Percentiles rank a stretch among this genome's conserved stretches.
Conservation (phyloP, 2,888 invertebrate genomes). For the Metalampra italica region DNA sequence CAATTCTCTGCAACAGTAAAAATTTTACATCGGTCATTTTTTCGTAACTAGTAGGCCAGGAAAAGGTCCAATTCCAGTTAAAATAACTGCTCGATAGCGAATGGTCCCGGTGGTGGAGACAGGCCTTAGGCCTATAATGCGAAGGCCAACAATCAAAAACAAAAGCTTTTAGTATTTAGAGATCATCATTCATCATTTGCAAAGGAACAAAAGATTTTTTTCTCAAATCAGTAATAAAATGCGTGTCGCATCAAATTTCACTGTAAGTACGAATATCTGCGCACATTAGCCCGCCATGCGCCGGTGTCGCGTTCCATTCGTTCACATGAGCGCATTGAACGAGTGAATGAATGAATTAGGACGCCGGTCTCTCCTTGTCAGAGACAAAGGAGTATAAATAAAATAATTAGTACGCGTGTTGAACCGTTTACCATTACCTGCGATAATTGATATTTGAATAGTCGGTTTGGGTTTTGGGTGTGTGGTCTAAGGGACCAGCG, state of each 20-base stretch:
- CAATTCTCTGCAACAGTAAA: too few species aligned
- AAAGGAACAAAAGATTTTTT: background rate
- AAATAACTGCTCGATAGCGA: too few species aligned
- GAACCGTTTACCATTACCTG: slow-evolving; percentile 52
- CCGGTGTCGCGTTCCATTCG: slow-evolving; percentile 36
- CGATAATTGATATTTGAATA: slow-evolving; percentile 51
- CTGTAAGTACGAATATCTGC: slow-evolving; percentile 26
- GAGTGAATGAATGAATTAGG: slow-evolving; percentile 24
- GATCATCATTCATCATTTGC: too few species aligned
- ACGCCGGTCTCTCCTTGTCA: slow-evolving; percentile 11
- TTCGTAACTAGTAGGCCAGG: too few species aligned
- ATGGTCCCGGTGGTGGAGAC: too few species aligned
- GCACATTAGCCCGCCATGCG: slow-evolving; percentile 50
- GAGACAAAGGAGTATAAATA: slow-evolving; percentile 34
- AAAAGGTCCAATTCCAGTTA: too few species aligned
- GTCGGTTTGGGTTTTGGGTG: slow-evolving; percentile 20
- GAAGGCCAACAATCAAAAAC: background rate
- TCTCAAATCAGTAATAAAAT: slow-evolving; percentile 24
- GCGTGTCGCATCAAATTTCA: slow-evolving; percentile 35
- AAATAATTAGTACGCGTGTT: slow-evolving; percentile 72
- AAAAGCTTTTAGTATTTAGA: background rate
- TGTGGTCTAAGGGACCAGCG: slow-evolving; percentile 15
- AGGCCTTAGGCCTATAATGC: too few species aligned
- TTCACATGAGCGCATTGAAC: slow-evolving; percentile 22
- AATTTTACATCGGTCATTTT: too few species aligned